phyloP scores from a whole-genome alignment of 2,888 invertebrate genomes.

The Drosophila neonasuta region DNA sequence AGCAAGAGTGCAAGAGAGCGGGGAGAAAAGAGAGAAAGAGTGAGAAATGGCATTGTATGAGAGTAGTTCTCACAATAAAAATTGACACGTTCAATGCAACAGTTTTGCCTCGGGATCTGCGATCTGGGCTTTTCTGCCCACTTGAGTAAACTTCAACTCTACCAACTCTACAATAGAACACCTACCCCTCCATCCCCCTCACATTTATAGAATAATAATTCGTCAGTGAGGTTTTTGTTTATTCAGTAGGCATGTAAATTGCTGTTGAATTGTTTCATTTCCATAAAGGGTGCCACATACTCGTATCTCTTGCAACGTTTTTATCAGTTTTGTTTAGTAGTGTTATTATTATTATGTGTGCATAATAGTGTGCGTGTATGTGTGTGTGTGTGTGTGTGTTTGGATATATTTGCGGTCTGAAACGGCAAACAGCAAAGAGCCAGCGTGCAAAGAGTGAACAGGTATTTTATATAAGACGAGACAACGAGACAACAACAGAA shows the following conservation, averaged over 20 bases:
- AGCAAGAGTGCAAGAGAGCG: background rate
- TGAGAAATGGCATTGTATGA: conserved; percentile 2
- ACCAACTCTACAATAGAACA: conserved; percentile 1
- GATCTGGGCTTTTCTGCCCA: conserved; percentile 10
- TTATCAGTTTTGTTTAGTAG: conserved; percentile 37
- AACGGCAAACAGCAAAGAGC: conserved; percentile 37
- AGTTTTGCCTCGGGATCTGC: conserved; percentile 1
- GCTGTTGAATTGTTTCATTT: conserved; percentile 6
- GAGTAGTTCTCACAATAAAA: conserved; percentile 3
- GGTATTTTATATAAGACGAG: conserved; percentile 72
- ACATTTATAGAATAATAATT: background rate
- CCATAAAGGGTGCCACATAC: conserved; percentile 18
- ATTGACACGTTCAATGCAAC: conserved; percentile 17
- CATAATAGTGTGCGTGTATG: conserved; percentile 9
- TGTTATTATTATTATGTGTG: conserved; percentile 16
- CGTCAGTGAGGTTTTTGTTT: conserved; percentile 25
- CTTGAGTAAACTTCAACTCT: conserved; percentile 40
- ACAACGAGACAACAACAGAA: conserved; percentile 20
- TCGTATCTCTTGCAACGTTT: conserved; percentile 34
- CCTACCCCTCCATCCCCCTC: background rate
- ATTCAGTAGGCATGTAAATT: conserved; percentile 24
- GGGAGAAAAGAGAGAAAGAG: background rate
- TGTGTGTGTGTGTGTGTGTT: conserved; percentile 10
- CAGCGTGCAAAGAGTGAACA: conserved; percentile 45
- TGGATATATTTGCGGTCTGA: conserved; percentile 42